A percentile compares a stretch with the other conserved stretches of the same genome.
phyloP scores from a whole-genome alignment of 2,113 vertebrate species.

The Clarias gariepinus region DNA sequence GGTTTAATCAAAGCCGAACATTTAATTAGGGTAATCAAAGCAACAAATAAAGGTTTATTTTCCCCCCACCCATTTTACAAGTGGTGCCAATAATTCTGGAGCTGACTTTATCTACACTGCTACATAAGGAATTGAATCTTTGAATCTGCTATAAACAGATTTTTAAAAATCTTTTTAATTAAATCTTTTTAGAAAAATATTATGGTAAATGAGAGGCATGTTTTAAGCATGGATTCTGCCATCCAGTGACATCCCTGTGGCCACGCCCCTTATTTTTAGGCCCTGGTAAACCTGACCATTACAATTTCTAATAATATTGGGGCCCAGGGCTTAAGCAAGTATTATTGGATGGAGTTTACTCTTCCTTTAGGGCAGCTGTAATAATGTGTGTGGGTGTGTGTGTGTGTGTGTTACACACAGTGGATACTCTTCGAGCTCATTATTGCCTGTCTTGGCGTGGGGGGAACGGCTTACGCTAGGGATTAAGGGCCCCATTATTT shows the following conservation, averaged over 20 bases:
- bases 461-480: conserved; percentile 41
- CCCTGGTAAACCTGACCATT: not conserved
- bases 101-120: not conserved
- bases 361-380: conserved; percentile 19
- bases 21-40: too few relatives aligned
- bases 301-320: not conserved
- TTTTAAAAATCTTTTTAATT: too few relatives aligned
- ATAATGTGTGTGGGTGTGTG: conserved; percentile 23
- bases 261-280: not conserved
- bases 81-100: not conserved
- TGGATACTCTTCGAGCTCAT: conserved; percentile 34
- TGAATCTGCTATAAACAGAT: too few relatives aligned
- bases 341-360: conserved; percentile 33
- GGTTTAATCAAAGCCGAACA: not conserved
- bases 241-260: not conserved
- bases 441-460: conserved; percentile 53
- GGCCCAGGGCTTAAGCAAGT: not conserved
- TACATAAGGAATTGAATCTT: not conserved
- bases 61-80: not conserved
- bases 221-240: not conserved
- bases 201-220: not conserved
- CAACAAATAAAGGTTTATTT: not conserved
- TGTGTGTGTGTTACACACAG: conserved; percentile 9
- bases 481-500: conserved; percentile 47
- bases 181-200: too few relatives aligned